A percentile compares a stretch with the other conserved stretches of the same genome.
phyloP scores from a whole-genome alignment of 2,797 vertebrate species.

The Lagodon rhomboides region DNA sequence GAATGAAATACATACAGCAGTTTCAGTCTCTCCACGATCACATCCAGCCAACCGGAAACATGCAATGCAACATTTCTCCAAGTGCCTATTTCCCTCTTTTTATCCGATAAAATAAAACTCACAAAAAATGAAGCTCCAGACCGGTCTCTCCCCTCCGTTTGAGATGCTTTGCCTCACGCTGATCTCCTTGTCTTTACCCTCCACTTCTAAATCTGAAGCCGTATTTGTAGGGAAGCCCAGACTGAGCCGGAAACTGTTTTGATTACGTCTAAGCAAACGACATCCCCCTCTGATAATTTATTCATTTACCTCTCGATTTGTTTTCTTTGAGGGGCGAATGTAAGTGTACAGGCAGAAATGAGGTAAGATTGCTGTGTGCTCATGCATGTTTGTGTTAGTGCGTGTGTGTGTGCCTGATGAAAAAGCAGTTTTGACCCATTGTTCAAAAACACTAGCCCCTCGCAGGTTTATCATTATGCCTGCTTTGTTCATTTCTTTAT shows the following conservation, averaged over 20 bases:
- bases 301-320: constrained; percentile 60
- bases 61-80: too few species aligned
- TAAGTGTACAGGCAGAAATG: constrained; percentile 60
- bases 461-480: constrained; percentile 77
- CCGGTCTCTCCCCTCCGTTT: constrained; percentile 16
- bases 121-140: constrained; percentile 46
- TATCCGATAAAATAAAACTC: constrained; percentile 37
- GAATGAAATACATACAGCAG: not conserved
- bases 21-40: not conserved
- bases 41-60: not conserved
- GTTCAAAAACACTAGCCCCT: constrained; percentile 79
- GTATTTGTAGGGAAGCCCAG: constrained; percentile 84
- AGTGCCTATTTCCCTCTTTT: not conserved
- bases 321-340: constrained; percentile 67
- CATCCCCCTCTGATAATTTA: constrained; percentile 65
- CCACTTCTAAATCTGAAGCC: constrained; percentile 35
- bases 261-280: constrained; percentile 80
- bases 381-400: constrained; percentile 35
- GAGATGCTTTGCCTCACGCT: constrained; percentile 47
- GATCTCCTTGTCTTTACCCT: constrained; percentile 58
- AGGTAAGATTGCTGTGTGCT: constrained; percentile 60
- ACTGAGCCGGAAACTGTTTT: constrained; percentile 74
- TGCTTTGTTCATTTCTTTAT: constrained; percentile 79
- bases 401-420: constrained; percentile 60
- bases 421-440: constrained; percentile 76